Base-by-base conservation (phyloP, 2,888 invertebrate genomes). In the Dynastes tityus region DNA sequence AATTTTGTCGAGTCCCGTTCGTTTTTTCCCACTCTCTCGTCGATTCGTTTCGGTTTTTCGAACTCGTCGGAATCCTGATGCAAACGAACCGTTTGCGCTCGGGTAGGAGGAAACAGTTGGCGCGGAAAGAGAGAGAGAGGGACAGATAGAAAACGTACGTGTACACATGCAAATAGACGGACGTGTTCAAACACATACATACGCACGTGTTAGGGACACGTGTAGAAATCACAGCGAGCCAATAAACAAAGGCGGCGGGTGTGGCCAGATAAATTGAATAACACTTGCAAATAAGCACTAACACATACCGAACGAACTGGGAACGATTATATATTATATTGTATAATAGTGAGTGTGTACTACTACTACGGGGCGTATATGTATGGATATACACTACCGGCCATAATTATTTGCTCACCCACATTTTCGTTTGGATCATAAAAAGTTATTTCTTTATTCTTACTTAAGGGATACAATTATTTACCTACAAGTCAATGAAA, bases 211-310 rank as follows among this genome's bases (percentile, higher is more conserved):
- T 77, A 73, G 74, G 73, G 79, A 79, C 79, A 79, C 79, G 87
- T 87, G 87, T 86, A 87, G 87, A 86, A 87, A 88, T 88, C 88
- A 87, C 88, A 87, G 86, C 82, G 84, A 82, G 85, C 87, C 87
- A 87, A 88, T 88, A 88, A 88, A 88, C 88, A 88, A 87, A 84
- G 82, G 83, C 86, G 86, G 86, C 86, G 87, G 86, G 87, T 88
- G 87, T 86, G 88, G 87, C 87, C 87, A 87, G 88, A 89, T 89
- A 89, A 89, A 89, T 89, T 88, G 88, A 88, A 87, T 88, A 87
- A 88, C 89, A 89, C 88, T 89, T 89, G 89, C 89, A 88, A 88
- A 89, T 89, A 89, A 89, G 89, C 88, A 87, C 89, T 85, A 82
- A 80, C 76, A 58, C 64, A 63, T 65, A 76, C 78, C 78, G 70